Evolutionary conservation across 2,888 invertebrate genomes (phyloP), one percentile per base, ranked within the genome.

Genomic region (Lordiphosa fenestrarum): DNA sequence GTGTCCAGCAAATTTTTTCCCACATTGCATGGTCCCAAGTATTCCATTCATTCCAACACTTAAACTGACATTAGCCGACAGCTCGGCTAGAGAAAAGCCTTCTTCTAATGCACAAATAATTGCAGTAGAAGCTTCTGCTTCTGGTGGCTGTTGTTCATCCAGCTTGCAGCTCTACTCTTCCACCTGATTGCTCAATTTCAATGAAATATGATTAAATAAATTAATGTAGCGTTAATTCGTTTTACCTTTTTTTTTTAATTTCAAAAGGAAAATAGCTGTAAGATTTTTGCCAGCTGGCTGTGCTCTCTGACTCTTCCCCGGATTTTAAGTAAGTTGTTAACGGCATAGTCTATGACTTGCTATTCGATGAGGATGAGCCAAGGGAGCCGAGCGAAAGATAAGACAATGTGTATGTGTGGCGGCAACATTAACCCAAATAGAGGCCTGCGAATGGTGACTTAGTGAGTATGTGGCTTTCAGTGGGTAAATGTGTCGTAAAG

Each of bases 131-230:
- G 78, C 72, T 56, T 67, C 56, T 69, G 49, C 75, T 69, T 66
- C 47, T 42, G 72, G 64, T 56, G 49, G 25, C 30, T 30, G 53
- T 13, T 38, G 53, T 41, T 44, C 40, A 13, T 33, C 13, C 39
- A 38, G 65, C 56, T 46, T 56, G 49, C 50, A 41, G 40, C 47
- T 57, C 63, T n/a, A 15, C 41, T 63, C 65, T 25, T 50, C 51
- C 57, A 47, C 38, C 65, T 65, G 63, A 80, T 80, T 84, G 78
- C 80, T 84, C 84, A 84, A 80, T 84, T 77, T 69, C 82, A 74
- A 74, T 81, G 82, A 84, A 80, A 80, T 82, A 81, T 84, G 78
- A 82, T 84, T 80, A 84, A 84, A 74, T 74, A 84, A 82, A 81
- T 84, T 77, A 84, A 82, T 69, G 78, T 74, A 72, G 75, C 84